Base-by-base conservation (phyloP, 2,797 vertebrate genomes). In the Phrynocephalus guinanensis region DNA sequence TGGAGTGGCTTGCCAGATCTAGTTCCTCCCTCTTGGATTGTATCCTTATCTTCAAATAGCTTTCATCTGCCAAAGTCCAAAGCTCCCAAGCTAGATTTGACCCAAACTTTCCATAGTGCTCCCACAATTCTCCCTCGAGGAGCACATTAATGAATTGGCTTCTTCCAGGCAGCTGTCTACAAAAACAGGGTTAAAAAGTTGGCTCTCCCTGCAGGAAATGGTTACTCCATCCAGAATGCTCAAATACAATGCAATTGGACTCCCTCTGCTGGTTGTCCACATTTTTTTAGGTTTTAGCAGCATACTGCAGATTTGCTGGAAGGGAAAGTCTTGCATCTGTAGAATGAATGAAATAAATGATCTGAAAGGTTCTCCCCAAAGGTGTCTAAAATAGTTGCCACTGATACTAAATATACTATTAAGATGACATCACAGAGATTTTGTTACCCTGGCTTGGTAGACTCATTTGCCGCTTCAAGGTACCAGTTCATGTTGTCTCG, bases 261-360 rank as follows among this genome's bases (percentile, higher is more conserved):
- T 94, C 93, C 93, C 94, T 93, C 92, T 94, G 89, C 91, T 95
- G 94, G 92, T 88, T 93, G 91, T 87, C 86, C 90, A 91, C 91
- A 92, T 92, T 89, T 93, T 80, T 44, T 85, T 89, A 88, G 83
- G 89, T 94, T 92, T 93, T 91, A 91, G 28, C 48, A 26, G 67
- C 30, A 70, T 70, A 93, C 89, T 91, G 88, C 5, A 28, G 30
- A 89, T 89, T 66, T 81, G 56, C 89, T 87, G 83, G 86, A 86
- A 84, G 90, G 78, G 85, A 82, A 48, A 73, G 44, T 84, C 71
- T 92, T 83, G 79, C 0, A 87, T 44, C 60, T 80, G 30, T 66
- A 63, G 50, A 88, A 16, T 33, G 24, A 30, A 79, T 48, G n/a
- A 50, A 76, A 48, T 75, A 66, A 33, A 71, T 86, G 48, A 18